Evolutionary conservation across 2,797 vertebrate species (phyloP), one percentile per base, ranked within the genome.

Genomic region (Melanotaenia parkinsoni): DNA sequence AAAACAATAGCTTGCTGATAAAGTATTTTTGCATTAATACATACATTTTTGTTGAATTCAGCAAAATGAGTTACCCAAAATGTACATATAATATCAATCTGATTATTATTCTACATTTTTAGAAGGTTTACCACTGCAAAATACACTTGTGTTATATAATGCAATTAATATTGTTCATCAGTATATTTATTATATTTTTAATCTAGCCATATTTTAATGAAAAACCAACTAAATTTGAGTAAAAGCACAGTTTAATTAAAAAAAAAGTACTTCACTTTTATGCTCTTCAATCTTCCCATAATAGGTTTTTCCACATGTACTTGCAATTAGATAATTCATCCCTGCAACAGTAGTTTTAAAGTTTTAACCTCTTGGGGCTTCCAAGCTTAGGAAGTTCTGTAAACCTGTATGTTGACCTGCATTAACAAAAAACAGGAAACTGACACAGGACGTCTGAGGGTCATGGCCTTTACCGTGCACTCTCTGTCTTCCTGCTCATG

Each of bases 401-500:
- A 84, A 90, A 90, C 85, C 90, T 93, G 91, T 86, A 84, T 22
- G 86, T 88, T 93, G 93, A 92, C 92, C 91, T 81, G 85, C 84
- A 86, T 87, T 88, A 88, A 84, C 54, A 38, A 85, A 90, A 87
- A 91, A 91, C 90, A 93, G 91, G 91, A 94, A 92, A 86, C 87
- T 70, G 76, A 86, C 85, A 90, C 88, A 90, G 91, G 89, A 89
- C 71, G 88, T 75, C 67, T 35, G 80, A 59, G 87, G 83, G 86
- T 88, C 72, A 12, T 63, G 89, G 90, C 84, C 84, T 89, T 94
- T 96, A 99, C 98, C 98, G 95, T 75, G 96, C 38, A 0, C 95
- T 97, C 89, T 99, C 97, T 0, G 96, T 95, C 90, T 97, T 97
- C 85, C 96, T 96, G 95, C 98, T 99, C 94, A 99, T 96, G 89